phyloP scores from a whole-genome alignment of 2,797 vertebrate species.

The Enteromius afrohamiltoni region DNA sequence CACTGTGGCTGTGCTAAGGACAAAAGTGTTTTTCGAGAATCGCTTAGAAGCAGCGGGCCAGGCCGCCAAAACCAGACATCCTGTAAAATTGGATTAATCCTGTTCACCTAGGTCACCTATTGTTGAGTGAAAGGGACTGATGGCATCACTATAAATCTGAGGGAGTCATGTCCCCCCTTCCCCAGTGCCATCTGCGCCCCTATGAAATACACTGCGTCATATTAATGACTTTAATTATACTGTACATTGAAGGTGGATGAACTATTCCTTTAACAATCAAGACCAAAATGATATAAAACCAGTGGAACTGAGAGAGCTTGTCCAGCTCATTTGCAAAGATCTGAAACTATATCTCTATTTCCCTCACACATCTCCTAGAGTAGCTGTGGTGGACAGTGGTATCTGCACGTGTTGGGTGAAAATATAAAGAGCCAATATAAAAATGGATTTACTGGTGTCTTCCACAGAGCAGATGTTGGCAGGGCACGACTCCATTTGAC shows the following conservation, averaged over 20 bases:
- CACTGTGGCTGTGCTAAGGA: too few relatives aligned
- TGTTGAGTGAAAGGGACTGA: too few relatives aligned
- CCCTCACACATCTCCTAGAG: slow-evolving; percentile 13
- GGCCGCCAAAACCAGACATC: too few relatives aligned
- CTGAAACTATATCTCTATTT: not conserved
- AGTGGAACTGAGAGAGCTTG: not conserved
- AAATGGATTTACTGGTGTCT: slow-evolving; percentile 63
- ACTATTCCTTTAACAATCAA: not conserved
- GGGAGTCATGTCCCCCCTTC: too few relatives aligned
- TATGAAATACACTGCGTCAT: too few relatives aligned
- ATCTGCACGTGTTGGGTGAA: slow-evolving; percentile 58
- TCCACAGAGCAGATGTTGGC: slow-evolving; percentile 70
- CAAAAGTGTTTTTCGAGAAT: too few relatives aligned
- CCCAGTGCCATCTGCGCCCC: too few relatives aligned
- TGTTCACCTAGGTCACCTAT: too few relatives aligned
- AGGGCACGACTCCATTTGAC: slow-evolving; percentile 64
- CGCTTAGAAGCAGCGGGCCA: too few relatives aligned
- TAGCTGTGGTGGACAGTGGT: slow-evolving; percentile 1
- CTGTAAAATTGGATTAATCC: too few relatives aligned
- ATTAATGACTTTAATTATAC: not conserved
- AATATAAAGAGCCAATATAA: slow-evolving; percentile 66
- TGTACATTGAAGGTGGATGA: not conserved
- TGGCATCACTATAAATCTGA: too few relatives aligned
- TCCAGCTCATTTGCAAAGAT: not conserved
- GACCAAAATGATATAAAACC: not conserved